Conservation (phyloP, 2,797 vertebrate genomes). For the Cossypha dichroa region DNA sequence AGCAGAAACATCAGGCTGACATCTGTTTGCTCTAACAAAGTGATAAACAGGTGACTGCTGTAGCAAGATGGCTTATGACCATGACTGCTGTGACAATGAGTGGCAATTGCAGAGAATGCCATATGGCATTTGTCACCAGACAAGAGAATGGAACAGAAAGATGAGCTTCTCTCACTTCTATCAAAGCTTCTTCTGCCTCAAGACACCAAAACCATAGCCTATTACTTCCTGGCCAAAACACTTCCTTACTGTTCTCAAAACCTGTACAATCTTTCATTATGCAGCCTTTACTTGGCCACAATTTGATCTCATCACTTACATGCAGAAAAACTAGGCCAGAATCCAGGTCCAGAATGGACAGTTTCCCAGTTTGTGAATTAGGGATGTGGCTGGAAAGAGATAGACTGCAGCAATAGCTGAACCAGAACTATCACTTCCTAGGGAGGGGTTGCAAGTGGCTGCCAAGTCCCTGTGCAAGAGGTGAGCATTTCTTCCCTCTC, state of each 20-base stretch:
- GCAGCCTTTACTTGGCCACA: neutral
- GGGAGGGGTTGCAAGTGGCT: neutral
- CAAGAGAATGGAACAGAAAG: neutral
- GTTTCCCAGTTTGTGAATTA: neutral
- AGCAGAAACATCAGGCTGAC: neutral
- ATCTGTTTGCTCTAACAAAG: neutral
- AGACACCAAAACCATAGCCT: neutral
- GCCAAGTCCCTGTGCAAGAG: neutral
- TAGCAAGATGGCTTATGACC: neutral
- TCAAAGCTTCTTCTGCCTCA: neutral
- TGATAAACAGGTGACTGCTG: neutral
- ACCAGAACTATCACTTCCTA: neutral
- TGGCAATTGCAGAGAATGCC: neutral
- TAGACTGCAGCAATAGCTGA: neutral
- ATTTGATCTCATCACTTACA: neutral
- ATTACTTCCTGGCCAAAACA: neutral
- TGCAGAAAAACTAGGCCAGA: neutral
- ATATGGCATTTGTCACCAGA: neutral
- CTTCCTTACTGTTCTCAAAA: neutral
- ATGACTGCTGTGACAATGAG: neutral
- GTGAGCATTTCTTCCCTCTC: neutral
- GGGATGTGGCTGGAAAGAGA: neutral
- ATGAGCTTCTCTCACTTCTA: neutral
- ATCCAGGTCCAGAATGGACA: neutral
- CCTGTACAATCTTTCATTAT: neutral